These are phyloP conservation scores for Setophaga kirtlandii DNA, from an alignment of 2,113 vertebrate species.

Conservation along the genomic window DNA sequence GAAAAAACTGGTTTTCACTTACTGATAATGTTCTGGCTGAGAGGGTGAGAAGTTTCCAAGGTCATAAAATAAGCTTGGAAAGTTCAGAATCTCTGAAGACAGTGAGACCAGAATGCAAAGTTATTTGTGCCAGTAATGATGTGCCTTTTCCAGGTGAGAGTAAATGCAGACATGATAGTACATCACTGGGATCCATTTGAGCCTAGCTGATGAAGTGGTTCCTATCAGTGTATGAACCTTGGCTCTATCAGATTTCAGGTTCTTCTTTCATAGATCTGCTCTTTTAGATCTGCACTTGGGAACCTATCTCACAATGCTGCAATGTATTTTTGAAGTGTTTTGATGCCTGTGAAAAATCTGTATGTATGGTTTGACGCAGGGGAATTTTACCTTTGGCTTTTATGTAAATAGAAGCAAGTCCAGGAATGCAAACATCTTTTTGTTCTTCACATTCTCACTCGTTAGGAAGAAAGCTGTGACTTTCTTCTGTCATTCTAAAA, in stretches of 20 bases:
- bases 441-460: neutral
- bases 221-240: neutral
- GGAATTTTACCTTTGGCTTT: conserved; percentile 36
- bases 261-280: neutral
- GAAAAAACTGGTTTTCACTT: neutral
- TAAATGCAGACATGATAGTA: neutral
- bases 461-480: neutral
- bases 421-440: neutral
- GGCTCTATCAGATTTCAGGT: neutral
- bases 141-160: neutral
- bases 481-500: neutral
- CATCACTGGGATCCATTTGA: neutral
- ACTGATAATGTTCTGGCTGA: neutral
- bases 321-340: conserved; percentile 18
- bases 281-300: neutral
- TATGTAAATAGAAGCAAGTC: neutral
- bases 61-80: neutral
- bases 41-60: neutral
- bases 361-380: neutral
- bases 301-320: neutral
- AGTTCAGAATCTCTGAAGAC: neutral
- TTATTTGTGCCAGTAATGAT: neutral
- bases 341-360: neutral
- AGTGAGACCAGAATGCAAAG: neutral
- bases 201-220: neutral